phyloP scores from a whole-genome alignment of 2,888 invertebrate genomes.

The Dynastes tityus region DNA sequence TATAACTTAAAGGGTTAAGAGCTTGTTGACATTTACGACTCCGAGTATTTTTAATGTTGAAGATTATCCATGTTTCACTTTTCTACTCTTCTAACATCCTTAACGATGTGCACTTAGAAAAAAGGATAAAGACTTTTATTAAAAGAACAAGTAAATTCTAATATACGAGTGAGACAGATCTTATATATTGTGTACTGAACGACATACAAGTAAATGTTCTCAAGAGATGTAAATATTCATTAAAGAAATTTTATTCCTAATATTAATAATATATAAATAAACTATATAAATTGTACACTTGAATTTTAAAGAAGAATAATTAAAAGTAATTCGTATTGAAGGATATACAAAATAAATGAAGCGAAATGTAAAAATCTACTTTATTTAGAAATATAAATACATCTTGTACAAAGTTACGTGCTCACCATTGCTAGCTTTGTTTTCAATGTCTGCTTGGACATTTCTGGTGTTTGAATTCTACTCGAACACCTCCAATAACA shows the following conservation, averaged over 20 bases:
- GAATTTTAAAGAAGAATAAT: background rate
- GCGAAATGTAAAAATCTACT: too few species aligned
- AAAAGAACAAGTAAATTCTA: background rate
- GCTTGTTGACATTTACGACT: slow-evolving; percentile 9
- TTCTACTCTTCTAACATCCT: background rate
- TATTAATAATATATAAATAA: background rate
- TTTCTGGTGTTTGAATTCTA: too few species aligned
- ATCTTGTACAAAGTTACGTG: too few species aligned
- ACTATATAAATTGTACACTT: background rate
- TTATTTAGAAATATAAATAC: too few species aligned
- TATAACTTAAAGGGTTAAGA: background rate
- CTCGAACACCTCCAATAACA: too few species aligned
- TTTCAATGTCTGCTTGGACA: too few species aligned
- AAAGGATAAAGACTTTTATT: background rate
- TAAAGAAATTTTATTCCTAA: background rate
- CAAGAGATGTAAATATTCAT: slow-evolving; percentile 1
- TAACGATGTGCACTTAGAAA: background rate
- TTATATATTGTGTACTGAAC: background rate
- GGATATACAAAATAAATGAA: background rate
- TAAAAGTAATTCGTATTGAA: background rate
- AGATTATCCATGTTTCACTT: background rate
- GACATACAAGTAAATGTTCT: background rate
- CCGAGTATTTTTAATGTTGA: background rate
- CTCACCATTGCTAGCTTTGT: too few species aligned
- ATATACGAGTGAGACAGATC: background rate